phyloP scores from a whole-genome alignment of 1,140 invertebrate species.

The Calliphora vicina region DNA sequence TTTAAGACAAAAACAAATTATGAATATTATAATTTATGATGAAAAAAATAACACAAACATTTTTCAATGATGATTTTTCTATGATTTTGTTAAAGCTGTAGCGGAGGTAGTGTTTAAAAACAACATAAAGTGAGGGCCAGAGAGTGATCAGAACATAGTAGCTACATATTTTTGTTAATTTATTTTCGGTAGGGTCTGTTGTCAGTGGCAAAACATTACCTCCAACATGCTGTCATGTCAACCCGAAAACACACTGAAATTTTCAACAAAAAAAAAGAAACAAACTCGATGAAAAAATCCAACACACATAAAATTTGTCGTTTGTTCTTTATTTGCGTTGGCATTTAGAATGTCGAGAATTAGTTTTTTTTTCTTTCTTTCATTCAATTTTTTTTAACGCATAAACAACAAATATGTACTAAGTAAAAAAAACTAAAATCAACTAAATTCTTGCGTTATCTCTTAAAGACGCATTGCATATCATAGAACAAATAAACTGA shows the following conservation, averaged over 20 bases:
- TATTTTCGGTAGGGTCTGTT: neutral
- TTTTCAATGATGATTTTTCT: too few relatives aligned
- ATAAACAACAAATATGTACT: neutral
- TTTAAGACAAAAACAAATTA: too few relatives aligned
- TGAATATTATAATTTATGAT: too few relatives aligned
- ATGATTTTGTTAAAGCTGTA: too few relatives aligned
- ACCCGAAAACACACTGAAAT: constrained; percentile 2
- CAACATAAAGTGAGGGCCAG: too few relatives aligned
- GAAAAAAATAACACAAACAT: too few relatives aligned
- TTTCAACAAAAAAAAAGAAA: neutral
- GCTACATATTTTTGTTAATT: neutral
- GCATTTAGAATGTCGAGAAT: constrained; percentile 3
- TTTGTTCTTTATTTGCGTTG: neutral
- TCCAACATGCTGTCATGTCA: constrained; percentile 9
- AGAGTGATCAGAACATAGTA: too few relatives aligned
- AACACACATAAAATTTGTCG: too few relatives aligned
- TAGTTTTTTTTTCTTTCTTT: neutral
- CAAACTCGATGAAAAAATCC: too few relatives aligned
- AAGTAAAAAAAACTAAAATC: neutral
- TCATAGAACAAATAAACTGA: neutral
- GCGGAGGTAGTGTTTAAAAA: too few relatives aligned
- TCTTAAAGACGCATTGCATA: neutral
- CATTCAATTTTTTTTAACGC: neutral
- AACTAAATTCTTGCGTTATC: neutral
- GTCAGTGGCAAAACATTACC: neutral